phyloP scores from a whole-genome alignment of 2,797 vertebrate genomes.

The Falco peregrinus region DNA sequence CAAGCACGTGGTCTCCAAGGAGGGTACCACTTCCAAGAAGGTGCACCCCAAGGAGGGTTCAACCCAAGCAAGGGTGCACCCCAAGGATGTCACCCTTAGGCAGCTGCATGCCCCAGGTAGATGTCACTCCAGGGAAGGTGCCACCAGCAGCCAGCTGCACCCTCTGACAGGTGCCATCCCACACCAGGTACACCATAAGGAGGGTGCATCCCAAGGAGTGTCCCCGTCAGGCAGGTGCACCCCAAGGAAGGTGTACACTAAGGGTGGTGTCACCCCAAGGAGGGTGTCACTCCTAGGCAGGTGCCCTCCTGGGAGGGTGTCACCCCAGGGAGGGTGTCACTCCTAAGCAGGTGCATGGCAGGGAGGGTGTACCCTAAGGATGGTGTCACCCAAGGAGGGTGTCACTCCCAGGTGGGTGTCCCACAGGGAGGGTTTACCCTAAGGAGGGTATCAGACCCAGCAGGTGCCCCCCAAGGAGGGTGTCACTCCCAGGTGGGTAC shows the following conservation, averaged over 20 bases:
- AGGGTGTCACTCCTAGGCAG: not conserved
- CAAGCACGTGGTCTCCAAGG: no score
- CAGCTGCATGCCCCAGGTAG: not conserved
- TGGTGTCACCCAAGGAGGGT: not conserved
- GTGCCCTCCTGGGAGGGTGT: no score
- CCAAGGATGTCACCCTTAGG: not conserved
- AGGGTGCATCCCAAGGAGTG: not conserved
- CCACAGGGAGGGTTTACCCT: not conserved
- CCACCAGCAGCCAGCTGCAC: not conserved
- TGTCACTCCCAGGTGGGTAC: not conserved
- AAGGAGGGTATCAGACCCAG: no score
- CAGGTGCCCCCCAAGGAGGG: not conserved
- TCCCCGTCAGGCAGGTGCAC: not conserved
- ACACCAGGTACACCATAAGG: not conserved
- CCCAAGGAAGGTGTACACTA: not conserved
- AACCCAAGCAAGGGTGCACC: not conserved
- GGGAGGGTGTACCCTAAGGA: no score
- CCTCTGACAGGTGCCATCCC: not conserved
- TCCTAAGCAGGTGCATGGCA: no score
- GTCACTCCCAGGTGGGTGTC: no score
- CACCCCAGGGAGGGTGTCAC: no score
- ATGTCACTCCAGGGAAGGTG: not conserved
- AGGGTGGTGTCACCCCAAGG: not conserved
- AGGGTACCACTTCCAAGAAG: not conserved
- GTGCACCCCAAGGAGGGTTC: not conserved